Base-by-base conservation (phyloP, 1,140 invertebrate species). In the Euwallacea fornicatus region DNA sequence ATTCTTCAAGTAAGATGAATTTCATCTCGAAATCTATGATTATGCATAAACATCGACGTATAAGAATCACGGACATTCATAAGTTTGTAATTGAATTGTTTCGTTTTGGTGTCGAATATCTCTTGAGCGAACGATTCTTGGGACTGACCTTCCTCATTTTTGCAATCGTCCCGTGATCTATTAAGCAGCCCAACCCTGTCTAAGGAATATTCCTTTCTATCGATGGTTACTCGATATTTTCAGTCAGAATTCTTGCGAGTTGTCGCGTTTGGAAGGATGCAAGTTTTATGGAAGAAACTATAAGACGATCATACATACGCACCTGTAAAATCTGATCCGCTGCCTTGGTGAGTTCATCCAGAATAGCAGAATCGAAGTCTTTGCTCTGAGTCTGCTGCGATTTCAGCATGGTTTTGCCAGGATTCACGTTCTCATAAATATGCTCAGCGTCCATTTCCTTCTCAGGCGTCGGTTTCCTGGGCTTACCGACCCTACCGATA, bases 321-420 rank as follows among this genome's bases (percentile, higher is more conserved):
- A 68, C 66, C 75, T 83, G 77, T 7, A 85, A 74, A 58, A 85
- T 85, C 77, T 85, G 80, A 78, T 85, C 84, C 7, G 84, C 84
- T 11, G 84, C 84, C 76, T 81, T 83, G 7, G 84, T 85, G 55
- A 85, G 75, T 73, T 85, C 84, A 56, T 85, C 83, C 56, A 85
- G 75, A 55, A 85, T 84, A 75, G 75, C 69, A 77, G 74, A 76
- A 72, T 80, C 78, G 53, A 81, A 81, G 53, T 80, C 74, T 53
- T 64, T 74, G 8, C 46, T 71, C 58, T 53, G 58, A 43, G 2
- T 61, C 16, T 68, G 55, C 42, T 76, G 74, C 6, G 16, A 44
- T 41, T 41, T 42, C 58, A 66, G 58, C 3, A 42, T 11, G 0
- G 43, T 43, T 56, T 70, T 75, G 4, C 21, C 43, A 44, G 69